These are phyloP conservation scores for Chloroceryle aenea DNA, from an alignment of 2,113 vertebrate genomes.

Conservation along the genomic window DNA sequence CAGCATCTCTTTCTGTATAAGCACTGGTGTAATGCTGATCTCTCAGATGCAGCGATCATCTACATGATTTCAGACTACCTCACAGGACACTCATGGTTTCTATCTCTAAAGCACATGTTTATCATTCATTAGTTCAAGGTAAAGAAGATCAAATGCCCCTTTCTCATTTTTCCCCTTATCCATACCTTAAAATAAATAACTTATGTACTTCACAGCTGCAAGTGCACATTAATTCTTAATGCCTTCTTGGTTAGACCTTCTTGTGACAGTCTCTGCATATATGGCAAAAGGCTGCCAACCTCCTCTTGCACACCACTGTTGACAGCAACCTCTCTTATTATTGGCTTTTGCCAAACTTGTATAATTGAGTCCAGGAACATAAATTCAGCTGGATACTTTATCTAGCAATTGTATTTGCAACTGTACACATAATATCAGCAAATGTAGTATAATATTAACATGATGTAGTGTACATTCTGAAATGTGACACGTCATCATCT, in stretches of 20 bases:
- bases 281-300: background rate
- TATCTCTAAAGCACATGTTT: background rate
- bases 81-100: background rate
- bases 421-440: background rate
- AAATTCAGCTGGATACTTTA: background rate
- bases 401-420: background rate
- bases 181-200: background rate
- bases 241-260: background rate
- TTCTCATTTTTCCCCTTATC: background rate
- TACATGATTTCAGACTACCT: background rate
- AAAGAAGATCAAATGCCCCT: background rate
- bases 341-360: background rate
- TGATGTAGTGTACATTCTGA: background rate
- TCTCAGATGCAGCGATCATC: background rate
- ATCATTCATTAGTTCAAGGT: background rate
- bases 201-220: background rate
- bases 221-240: background rate
- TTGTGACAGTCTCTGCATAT: background rate
- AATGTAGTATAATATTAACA: background rate
- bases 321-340: background rate
- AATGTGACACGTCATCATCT: accelerated
- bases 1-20: background rate
- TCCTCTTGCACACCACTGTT: background rate
- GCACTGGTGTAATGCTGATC: background rate
- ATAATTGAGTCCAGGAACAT: background rate